Evolutionary conservation across 2,888 invertebrate species (phyloP).

Genomic region (Coronaproctus castanopsis): DNA sequence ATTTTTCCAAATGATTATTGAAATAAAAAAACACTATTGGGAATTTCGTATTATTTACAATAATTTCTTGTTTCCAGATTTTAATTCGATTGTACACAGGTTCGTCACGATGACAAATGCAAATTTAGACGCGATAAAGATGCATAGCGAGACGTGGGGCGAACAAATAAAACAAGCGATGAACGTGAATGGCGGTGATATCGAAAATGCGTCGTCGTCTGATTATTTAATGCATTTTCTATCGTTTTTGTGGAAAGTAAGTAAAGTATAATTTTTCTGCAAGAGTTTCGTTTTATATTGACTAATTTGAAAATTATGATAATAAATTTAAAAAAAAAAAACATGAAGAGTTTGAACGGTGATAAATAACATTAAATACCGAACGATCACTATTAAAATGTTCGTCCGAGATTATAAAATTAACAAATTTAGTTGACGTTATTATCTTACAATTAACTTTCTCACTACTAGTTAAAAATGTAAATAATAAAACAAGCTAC

Average conservation of each 20-base stretch:
- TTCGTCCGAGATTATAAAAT: no score
- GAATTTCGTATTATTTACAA: no score
- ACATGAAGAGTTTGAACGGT: no score
- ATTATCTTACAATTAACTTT: neutral
- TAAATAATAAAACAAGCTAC: neutral
- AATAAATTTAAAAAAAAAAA: no score
- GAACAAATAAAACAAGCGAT: constrained; percentile 33
- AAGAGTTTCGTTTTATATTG: neutral
- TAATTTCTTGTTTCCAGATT: no score
- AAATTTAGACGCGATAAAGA: constrained; percentile 32
- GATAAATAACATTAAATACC: no score
- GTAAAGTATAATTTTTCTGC: neutral
- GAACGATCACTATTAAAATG: no score
- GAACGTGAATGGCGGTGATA: constrained; percentile 37
- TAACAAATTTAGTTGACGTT: no score
- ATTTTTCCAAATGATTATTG: no score
- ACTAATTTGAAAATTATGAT: no score
- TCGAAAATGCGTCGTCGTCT: constrained; percentile 31
- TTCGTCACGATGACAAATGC: constrained; percentile 33
- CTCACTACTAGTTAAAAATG: neutral
- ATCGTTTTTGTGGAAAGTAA: constrained; percentile 34
- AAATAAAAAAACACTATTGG: no score
- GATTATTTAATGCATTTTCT: constrained; percentile 36
- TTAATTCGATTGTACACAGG: constrained; percentile 32
- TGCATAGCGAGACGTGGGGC: constrained; percentile 32